Evolutionary conservation across 2,888 invertebrate genomes (phyloP).

Genomic region (Eupithecia dodoneata): DNA sequence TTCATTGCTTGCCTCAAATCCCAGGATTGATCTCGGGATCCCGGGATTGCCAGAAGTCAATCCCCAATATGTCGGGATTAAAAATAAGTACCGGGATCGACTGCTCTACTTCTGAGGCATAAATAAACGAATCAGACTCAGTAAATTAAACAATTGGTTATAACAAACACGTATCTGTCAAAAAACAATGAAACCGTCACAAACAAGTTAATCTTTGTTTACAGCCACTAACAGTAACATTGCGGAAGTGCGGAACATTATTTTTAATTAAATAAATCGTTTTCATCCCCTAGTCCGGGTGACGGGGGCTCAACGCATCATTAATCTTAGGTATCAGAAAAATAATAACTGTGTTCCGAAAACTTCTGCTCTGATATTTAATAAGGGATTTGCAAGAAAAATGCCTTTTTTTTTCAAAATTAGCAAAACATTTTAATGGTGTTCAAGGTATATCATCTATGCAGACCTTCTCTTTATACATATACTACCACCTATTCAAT

Average conservation of each 20-base stretch:
- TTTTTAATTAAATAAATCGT: slow-evolving; percentile 48
- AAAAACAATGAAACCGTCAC: slow-evolving; percentile 24
- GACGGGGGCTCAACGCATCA: slow-evolving; percentile 39
- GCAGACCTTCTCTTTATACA: too few species aligned
- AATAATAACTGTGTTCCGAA: slow-evolving; percentile 31
- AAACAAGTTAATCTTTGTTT: slow-evolving; percentile 36
- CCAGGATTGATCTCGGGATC: too few species aligned
- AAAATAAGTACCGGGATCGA: too few species aligned
- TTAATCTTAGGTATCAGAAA: slow-evolving; percentile 39
- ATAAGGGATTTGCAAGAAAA: neutral
- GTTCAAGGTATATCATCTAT: too few species aligned
- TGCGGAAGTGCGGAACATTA: slow-evolving; percentile 43
- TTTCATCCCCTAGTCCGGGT: slow-evolving; percentile 39
- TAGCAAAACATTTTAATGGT: neutral
- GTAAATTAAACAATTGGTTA: slow-evolving; percentile 2
- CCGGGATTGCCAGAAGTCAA: too few species aligned
- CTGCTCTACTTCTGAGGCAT: neutral
- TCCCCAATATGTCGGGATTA: too few species aligned
- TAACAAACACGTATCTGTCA: slow-evolving; percentile 25
- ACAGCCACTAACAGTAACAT: slow-evolving; percentile 33
- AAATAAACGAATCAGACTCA: neutral
- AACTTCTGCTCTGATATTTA: slow-evolving; percentile 12
- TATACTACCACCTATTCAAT: too few species aligned
- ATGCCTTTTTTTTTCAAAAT: neutral
- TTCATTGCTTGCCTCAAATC: too few species aligned